Base-by-base conservation (phyloP, 2,797 vertebrate species). In the Enteromius mattozi region DNA sequence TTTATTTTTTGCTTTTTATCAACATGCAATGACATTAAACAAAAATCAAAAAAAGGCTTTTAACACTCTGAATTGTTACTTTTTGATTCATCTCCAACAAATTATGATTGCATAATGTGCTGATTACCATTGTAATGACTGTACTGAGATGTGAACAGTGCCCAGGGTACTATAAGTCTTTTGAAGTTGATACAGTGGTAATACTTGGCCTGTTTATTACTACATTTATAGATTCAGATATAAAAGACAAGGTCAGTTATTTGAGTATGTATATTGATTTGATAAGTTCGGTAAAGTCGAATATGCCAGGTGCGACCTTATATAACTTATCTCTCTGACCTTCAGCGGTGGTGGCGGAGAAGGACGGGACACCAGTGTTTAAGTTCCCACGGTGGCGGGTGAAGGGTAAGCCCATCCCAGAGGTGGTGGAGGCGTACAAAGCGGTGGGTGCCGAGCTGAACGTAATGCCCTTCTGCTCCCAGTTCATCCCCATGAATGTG, bases 401-500 rank as follows among this genome's bases (percentile, higher is more conserved):
- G 87, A 97, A 97, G 90, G 96, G 96, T 69, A 94, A 96, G 85
- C 93, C 96, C 76, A 92, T 97, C 85, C 75, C 91, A 21, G 96
- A 97, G 65, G 96, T 96, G 45, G 85, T 94, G 0, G 94, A 95
- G 42, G 93, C 96, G 75, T 97, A 97, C 88, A 94, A 92, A 85
- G 95, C 96, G 0, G 95, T 97, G 68, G 96, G 95, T 17, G 96
- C 96, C 0, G 96, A 97, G 81, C 92, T 97, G 5, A 97, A 97
- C 1, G 96, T 97, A 85, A 95, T 97, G 85, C 96, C 96, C 0
- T 97, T 97, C 92, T 97, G 96, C 88, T 95, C 96, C 0, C 96
- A 97, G 91, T 97, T 97, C 89, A 97, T 97, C 87, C 96, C 96
- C 75, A 97, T 97, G 96, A 95, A 96, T 75, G 92, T 97, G 76